Evolutionary conservation across 2,888 invertebrate genomes (phyloP).

Genomic region (Melanchra persicariae): DNA sequence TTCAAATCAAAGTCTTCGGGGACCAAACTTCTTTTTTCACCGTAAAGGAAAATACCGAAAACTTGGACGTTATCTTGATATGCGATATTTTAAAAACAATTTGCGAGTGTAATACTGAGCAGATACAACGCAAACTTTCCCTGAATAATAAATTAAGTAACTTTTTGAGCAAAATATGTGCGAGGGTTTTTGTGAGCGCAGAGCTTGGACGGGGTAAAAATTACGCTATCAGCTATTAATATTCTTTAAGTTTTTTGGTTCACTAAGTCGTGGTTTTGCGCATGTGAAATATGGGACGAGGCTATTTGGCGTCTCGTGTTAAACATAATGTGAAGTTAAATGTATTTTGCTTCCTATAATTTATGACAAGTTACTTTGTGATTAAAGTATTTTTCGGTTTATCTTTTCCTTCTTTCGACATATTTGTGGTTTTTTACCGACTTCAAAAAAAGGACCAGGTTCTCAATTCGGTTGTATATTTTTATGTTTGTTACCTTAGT

Average conservation of each 20-base stretch:
- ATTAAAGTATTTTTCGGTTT: not conserved
- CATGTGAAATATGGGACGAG: slow-evolving; percentile 42
- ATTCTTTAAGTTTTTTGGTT: slow-evolving; percentile 59
- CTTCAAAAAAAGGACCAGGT: no score
- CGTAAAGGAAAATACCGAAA: slow-evolving; percentile 68
- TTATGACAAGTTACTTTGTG: slow-evolving; percentile 2
- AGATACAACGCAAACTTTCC: slow-evolving; percentile 69
- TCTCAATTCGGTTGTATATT: no score
- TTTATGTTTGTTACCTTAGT: no score
- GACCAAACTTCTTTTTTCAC: slow-evolving; percentile 74
- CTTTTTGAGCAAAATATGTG: slow-evolving; percentile 68
- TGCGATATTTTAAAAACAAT: slow-evolving; percentile 85
- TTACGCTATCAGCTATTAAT: slow-evolving; percentile 64
- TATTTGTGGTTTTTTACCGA: not conserved
- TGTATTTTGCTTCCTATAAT: slow-evolving; percentile 10
- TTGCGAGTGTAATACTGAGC: slow-evolving; percentile 72
- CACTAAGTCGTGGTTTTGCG: slow-evolving; percentile 48
- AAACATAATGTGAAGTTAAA: slow-evolving; percentile 29
- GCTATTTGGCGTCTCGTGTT: slow-evolving; percentile 36
- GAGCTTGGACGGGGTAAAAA: slow-evolving; percentile 62
- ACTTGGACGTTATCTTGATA: slow-evolving; percentile 76
- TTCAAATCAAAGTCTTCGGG: slow-evolving; percentile 55
- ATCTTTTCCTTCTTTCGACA: not conserved
- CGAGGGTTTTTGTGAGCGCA: slow-evolving; percentile 58
- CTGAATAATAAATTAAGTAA: slow-evolving; percentile 76